Evolutionary conservation across 2,888 invertebrate species (phyloP), one percentile per base, ranked within the genome.

Genomic region (Dolomedes plantarius): DNA sequence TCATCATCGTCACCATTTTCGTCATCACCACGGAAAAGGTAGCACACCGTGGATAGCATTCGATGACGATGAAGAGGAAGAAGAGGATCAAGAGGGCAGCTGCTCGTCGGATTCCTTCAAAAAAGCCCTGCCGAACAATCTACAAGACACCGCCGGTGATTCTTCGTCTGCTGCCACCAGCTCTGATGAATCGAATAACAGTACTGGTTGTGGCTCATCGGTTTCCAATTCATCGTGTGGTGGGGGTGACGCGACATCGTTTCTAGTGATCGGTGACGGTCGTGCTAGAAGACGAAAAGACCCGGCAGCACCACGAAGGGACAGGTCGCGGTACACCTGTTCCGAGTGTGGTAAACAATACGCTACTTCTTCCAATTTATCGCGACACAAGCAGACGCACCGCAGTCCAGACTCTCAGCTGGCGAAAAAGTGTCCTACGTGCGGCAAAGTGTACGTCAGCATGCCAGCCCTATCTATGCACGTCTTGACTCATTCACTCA

Each of bases 391-490:
- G 91, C 97, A 97, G 92, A 97, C 97, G 0, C 97, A 97, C 91
- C 94, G 97, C 68, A 96, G 97, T 90, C 93, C 98, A 71, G 98
- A 98, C 92, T 97, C 88, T 67, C 89, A 86, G 32, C 87, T 80
- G 88, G 96, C 96, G 2, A 92, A 95, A 78, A 93, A 95, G 81
- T 96, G 96, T 91, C 96, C 96, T 0, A 95, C 95, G 90, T 96
- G 96, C 91, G 95, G 95, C 90, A 96, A 96, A 91, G 94, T 95
- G 1, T 96, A 96, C 91, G 96, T 96, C 32, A 96, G 96, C 89
- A 95, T 96, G 94, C 96, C 96, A 1, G 96, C 96, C 0, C 96
- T 94, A 92, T 95, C 95, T 78, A 96, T 96, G 96, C 96, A 96
- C 90, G 94, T 95, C 32, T 93, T 95, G 68, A 95, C 95, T 0